phyloP scores from a whole-genome alignment of 2,113 vertebrate genomes.

The Eulacestoma nigropectus region DNA sequence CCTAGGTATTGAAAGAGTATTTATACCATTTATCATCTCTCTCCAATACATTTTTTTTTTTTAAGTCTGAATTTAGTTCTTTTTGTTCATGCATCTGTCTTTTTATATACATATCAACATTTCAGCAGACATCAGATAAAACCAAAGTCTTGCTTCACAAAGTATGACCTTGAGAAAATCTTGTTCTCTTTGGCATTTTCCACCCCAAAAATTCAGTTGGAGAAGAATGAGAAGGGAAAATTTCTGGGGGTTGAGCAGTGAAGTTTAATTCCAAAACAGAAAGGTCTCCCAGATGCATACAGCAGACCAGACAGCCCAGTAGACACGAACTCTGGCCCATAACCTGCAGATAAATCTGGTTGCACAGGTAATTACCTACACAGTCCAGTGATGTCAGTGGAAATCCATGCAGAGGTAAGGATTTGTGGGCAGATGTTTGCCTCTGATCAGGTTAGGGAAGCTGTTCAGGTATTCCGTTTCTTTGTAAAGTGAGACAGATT shows the following conservation, averaged over 20 bases:
- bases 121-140: background rate
- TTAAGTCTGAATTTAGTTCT: background rate
- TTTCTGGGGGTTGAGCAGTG: background rate
- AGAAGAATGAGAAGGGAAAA: background rate
- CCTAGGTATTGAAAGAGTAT: background rate
- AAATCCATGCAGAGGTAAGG: background rate
- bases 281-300: background rate
- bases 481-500: background rate
- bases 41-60: background rate
- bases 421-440: background rate
- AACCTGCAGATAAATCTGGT: conserved; percentile 5
- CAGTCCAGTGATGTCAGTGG: background rate
- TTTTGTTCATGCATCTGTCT: background rate
- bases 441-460: background rate
- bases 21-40: background rate
- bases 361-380: background rate
- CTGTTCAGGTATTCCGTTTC: background rate
- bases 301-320: background rate
- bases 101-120: background rate
- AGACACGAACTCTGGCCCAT: background rate
- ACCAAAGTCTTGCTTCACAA: background rate
- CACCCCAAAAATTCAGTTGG: background rate
- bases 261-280: background rate
- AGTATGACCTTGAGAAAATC: background rate
- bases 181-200: background rate